Conservation (phyloP, 2,888 invertebrate species). For the Argyra leucocephala region DNA sequence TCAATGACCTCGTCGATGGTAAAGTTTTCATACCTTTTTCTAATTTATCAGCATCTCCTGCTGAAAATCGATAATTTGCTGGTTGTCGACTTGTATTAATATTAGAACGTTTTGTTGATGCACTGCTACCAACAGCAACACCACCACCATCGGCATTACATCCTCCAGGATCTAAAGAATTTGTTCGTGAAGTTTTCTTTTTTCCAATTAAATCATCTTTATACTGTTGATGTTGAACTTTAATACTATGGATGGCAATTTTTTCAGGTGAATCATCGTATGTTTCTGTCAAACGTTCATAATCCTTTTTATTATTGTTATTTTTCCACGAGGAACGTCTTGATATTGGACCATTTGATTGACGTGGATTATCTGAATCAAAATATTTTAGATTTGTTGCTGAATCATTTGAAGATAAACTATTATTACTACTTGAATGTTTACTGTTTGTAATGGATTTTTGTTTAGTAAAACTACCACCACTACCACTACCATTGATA, state of each 20-base stretch:
- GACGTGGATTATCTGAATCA: slow-evolving; percentile 7
- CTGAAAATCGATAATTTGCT: slow-evolving; percentile 54
- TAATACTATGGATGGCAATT: slow-evolving; percentile 14
- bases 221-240: slow-evolving; percentile 15
- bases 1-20: slow-evolving; percentile 57
- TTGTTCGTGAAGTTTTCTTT: slow-evolving; percentile 27
- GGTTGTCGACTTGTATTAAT: slow-evolving; percentile 29
- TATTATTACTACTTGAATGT: slow-evolving; percentile 23
- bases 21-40: slow-evolving; percentile 49
- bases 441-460: slow-evolving; percentile 29
- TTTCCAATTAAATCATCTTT: slow-evolving; percentile 28
- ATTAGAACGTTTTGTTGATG: slow-evolving; percentile 18
- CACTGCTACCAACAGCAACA: background rate
- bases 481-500: background rate
- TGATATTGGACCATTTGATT: slow-evolving; percentile 25
- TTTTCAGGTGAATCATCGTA: slow-evolving; percentile 28
- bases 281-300: slow-evolving; percentile 34
- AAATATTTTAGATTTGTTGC: slow-evolving; percentile 10
- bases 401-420: slow-evolving; percentile 25
- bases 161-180: slow-evolving; percentile 11
- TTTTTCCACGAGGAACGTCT: slow-evolving; percentile 37
- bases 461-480: slow-evolving; percentile 27
- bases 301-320: slow-evolving; percentile 28
- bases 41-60: slow-evolving; percentile 58
- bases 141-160: background rate